Evolutionary conservation across 2,113 vertebrate genomes (phyloP), one percentile per base, ranked within the genome.

Genomic region (Myocastor coypus): DNA sequence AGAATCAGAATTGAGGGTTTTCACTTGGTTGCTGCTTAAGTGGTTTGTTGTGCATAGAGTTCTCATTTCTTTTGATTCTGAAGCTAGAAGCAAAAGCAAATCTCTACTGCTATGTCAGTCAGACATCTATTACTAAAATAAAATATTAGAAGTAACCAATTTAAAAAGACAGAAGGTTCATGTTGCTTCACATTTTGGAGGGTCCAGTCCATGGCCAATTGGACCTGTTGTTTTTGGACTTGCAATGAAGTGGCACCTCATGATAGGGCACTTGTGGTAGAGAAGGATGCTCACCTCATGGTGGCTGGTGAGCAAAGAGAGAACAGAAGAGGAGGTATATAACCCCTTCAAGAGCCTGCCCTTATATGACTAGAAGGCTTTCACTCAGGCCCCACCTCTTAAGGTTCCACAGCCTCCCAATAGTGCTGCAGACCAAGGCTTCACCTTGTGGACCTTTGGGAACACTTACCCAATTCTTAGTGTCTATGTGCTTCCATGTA

Each of bases 1-100:
- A 93, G n/a, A 96, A 92, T 80, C 63, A 95, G 46, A 71, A 71
- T 13, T n/a, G 57, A 37, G 3, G 37, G 28, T 89, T 92, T 86
- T 37, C 46, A 83, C 57, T 77, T 88, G 63, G 37, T 86, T 66
- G 34, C 89, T 81, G 16, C 63, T 73, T 75, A 59, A 26, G 8
- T 50, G 16, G 9, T n/a, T 91, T 80, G 3, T 37, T 42, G 14
- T 24, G 3, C 11, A 1, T 55, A 77, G 66, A 91, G 20, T 86
- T 46, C 16, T 16, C n/a, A 42, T 89, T 93, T 94, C 73, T 64
- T 81, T 95, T 64, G 34, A 52, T 80, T 94, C 66, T 92, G 52
- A 87, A 94, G 57, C 32, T 91, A 64, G 52, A 84, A 83, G 84
- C 69, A 40, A 83, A 63, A 93, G 17, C 13, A 87, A 82, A 85